Base-by-base conservation (phyloP, 2,113 vertebrate genomes). In the Oryzias javanicus region DNA sequence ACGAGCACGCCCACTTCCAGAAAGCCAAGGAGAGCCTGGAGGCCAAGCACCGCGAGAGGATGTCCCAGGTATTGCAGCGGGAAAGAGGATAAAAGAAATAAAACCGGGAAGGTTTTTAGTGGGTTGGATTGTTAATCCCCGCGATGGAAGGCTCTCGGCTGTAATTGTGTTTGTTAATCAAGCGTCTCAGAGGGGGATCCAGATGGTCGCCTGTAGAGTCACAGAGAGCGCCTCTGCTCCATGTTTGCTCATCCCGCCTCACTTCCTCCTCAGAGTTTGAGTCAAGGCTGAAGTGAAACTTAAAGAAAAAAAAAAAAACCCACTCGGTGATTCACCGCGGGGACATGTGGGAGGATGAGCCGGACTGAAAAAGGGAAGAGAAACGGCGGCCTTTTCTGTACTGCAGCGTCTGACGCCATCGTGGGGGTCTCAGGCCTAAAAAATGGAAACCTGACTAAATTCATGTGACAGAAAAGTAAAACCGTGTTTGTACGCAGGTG, bases 21-120 rank as follows among this genome's bases (percentile, higher is more conserved):
- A 98, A 98, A 82, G 97, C 97, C 65, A 99, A 98, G 71, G 96
- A 99, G 79, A 95, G 95, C 29, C 92, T 98, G 62, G 97, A 99
- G 82, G 95, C 95, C 58, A 99, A 97, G 52, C 96, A 98, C 84
- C 92, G 96, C 0, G 96, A 99, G 83, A 92, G 93, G 61, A 99
- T 98, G 96, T 98, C 96, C 51, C 94, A 98, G 95, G 96, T 98
- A 83, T 53, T 4, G 22, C 15, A 0, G 4, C 5, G 22, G 35
- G 12, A 41, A 6, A 6, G 14, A 46, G 44, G 44, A 46, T 46
- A 22, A 14, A 41, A 49, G 3, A 15, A 13, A 35, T 12, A 42
- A 54, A 69, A 52, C 79, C 55, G 29, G 56, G 55, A 64, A 48
- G 41, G 59, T 59, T 81, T 75, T 18, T 13, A 74, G 70, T 61